Evolutionary conservation across 2,888 invertebrate species (phyloP), one percentile per base, ranked within the genome.

Genomic region (Sarcophaga subvicina): DNA sequence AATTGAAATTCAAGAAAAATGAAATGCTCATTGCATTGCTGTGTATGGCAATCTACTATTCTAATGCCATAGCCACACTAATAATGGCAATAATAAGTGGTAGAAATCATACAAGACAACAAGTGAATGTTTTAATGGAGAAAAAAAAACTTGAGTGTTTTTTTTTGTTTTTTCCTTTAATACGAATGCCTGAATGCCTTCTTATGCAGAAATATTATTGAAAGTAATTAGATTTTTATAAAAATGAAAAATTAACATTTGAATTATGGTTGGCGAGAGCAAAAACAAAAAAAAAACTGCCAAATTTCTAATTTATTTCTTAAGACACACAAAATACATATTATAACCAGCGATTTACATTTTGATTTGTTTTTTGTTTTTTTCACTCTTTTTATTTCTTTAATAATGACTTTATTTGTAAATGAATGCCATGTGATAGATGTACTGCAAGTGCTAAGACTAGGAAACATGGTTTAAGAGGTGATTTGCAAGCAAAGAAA

Each of bases 301-400:
- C 45, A 69, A 83, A 83, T 71, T 80, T 66, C 20, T 6, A n/a
- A 17, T 10, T 49, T 22, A 20, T 47, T 69, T 2, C 17, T 54
- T 54, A 37, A 37, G 37, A 37, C 37, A 37, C 6, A 37, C 6
- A 37, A 37, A 37, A 37, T 37, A 22, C 22, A 20, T 22, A 1
- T 6, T 37, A 37, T 37, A 37, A 37, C 14, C 47, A 54, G 70
- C 75, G 81, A 84, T 87, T 84, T 84, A 79, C 81, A 87, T 22
- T 22, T 22, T 87, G 84, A 82, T 84, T 54, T 54, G 54, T 54
- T 87, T 84, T 87, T 84, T 14, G 71, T 4, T 37, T 37, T 87
- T 87, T 84, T 76, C 81, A 84, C 84, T 81, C 79, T 87, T 49
- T 49, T 54, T 8, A 4, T 87, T 84, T 79, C 79, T 1, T 76